Evolutionary conservation across 1,140 invertebrate species (phyloP).

Genomic region (Yoshiicerus persimilis): DNA sequence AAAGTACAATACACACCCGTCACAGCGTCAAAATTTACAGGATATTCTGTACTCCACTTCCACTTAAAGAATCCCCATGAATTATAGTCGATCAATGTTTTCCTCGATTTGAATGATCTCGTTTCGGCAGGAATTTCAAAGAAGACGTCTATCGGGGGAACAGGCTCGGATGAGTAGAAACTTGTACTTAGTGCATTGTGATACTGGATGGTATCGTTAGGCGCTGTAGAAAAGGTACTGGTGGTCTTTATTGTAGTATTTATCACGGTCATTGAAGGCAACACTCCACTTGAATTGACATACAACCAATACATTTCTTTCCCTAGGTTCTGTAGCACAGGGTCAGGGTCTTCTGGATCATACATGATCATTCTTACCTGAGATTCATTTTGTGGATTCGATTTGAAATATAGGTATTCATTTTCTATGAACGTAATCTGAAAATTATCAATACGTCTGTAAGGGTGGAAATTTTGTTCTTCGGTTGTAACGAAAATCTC

Average conservation of each 20-base stretch:
- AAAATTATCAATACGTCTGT: neutral
- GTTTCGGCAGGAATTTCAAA: neutral
- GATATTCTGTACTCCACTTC: neutral
- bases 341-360: neutral
- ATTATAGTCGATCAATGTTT: neutral
- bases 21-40: neutral
- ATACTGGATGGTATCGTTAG: neutral
- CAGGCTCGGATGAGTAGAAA: neutral
- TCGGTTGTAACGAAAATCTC: neutral
- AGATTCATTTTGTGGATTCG: neutral
- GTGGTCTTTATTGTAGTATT: neutral
- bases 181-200: neutral
- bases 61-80: neutral
- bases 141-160: neutral
- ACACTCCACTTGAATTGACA: neutral
- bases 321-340: neutral
- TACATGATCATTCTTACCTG: neutral
- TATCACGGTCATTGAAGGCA: neutral
- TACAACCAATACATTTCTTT: neutral
- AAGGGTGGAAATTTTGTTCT: neutral
- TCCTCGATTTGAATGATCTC: neutral
- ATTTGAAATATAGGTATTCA: neutral
- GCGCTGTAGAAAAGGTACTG: neutral
- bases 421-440: neutral
- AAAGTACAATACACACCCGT: neutral